phyloP scores from a whole-genome alignment of 2,888 invertebrate species.

The Hedya salicella region DNA sequence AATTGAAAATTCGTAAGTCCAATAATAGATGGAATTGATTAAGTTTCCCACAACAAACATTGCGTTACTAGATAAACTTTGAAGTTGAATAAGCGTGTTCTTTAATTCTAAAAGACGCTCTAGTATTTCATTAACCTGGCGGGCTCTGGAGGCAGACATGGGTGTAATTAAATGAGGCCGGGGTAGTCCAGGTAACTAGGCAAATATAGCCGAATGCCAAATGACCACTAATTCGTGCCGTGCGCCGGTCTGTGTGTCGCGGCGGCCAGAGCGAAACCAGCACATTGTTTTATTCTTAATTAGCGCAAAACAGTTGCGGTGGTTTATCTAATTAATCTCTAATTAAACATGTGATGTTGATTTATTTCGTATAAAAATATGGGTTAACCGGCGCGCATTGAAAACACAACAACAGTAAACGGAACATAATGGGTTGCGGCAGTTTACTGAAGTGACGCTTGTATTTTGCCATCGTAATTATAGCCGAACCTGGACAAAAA shows the following conservation, averaged over 20 bases:
- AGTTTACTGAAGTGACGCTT: background rate
- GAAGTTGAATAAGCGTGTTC: background rate
- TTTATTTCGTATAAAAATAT: conserved; percentile 46
- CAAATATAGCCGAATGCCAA: conserved; percentile 29
- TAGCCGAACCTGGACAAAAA: no score
- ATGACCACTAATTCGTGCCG: conserved; percentile 18
- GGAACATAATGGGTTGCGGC: background rate
- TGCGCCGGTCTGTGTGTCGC: background rate
- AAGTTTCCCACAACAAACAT: background rate
- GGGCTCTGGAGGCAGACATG: background rate
- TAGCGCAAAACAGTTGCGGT: conserved; percentile 40
- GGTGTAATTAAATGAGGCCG: conserved; percentile 16
- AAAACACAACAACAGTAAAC: conserved; percentile 3
- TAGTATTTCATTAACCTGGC: conserved; percentile 24
- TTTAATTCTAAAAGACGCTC: conserved; percentile 1
- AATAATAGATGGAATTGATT: no score
- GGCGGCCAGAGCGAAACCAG: conserved; percentile 8
- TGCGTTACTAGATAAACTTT: background rate
- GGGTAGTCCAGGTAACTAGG: conserved; percentile 5
- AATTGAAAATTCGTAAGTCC: no score
- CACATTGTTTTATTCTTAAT: conserved; percentile 24
- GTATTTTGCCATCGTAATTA: no score
- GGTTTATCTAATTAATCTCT: conserved; percentile 55
- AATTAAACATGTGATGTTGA: conserved; percentile 52
- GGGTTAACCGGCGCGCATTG: conserved; percentile 19